phyloP scores from a whole-genome alignment of 2,113 vertebrate species.

The Amphilophus citrinellus region DNA sequence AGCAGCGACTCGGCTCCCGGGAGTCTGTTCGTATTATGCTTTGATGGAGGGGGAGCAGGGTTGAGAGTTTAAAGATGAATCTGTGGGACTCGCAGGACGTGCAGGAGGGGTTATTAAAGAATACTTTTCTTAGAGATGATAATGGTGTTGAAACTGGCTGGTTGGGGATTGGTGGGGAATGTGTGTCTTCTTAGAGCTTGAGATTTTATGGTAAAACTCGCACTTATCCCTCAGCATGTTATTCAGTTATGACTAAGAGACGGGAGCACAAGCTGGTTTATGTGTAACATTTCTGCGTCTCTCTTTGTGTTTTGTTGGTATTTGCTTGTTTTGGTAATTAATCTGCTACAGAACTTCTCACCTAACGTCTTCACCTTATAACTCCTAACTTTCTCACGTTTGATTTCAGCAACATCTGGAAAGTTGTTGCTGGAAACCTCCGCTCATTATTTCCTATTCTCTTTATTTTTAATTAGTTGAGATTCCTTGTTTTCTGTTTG shows the following conservation, averaged over 20 bases:
- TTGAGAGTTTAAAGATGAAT: conserved; percentile 3
- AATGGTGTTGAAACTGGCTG: conserved; percentile 81
- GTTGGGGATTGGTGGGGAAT: conserved; percentile 72
- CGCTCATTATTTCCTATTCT: conserved; percentile 45
- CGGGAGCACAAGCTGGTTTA: background rate
- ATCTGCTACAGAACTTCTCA: background rate
- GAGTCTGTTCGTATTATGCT: conserved; percentile 20
- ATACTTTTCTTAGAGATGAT: conserved; percentile 73
- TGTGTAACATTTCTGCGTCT: conserved; percentile 46
- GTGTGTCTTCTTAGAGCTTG: conserved; percentile 74
- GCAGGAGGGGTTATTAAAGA: conserved; percentile 85
- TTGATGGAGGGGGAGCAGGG: conserved; percentile 26
- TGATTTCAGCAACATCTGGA: conserved; percentile 45
- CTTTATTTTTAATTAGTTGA: conserved; percentile 59
- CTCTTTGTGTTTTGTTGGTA: conserved; percentile 77
- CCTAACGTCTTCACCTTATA: background rate
- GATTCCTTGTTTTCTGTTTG: conserved; percentile 36
- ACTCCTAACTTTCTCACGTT: conserved; percentile 28
- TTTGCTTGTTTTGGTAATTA: conserved; percentile 8
- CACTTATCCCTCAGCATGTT: background rate
- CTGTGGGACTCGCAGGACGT: conserved; percentile 74
- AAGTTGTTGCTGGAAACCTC: conserved; percentile 10
- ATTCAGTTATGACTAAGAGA: background rate
- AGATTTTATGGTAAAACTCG: conserved; percentile 37
- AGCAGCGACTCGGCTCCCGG: conserved; percentile 63